These are phyloP conservation scores for Sturnira hondurensis DNA, from an alignment of 2,113 vertebrate species.

Conservation along the genomic window DNA sequence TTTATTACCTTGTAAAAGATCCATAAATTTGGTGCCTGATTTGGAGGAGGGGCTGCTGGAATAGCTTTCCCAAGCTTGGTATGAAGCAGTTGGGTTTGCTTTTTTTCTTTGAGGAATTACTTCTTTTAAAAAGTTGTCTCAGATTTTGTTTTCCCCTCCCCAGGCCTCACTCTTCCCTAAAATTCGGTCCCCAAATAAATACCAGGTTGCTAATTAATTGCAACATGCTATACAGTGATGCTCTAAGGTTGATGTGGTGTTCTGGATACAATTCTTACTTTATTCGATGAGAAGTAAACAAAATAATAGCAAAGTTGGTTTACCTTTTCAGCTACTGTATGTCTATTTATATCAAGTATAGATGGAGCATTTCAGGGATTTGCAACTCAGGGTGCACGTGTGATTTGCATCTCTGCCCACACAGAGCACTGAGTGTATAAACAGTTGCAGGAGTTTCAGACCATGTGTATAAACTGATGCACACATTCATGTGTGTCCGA, in stretches of 20 bases:
- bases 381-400: not conserved
- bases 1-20: constrained; percentile 86
- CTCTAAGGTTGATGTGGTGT: not conserved
- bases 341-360: constrained; percentile 4
- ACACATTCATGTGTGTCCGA: constrained; percentile 28
- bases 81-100: constrained; percentile 56
- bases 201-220: constrained; percentile 58
- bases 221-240: not conserved
- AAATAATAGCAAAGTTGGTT: not conserved
- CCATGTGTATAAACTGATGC: not conserved
- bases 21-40: constrained; percentile 83
- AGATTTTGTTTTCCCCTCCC: constrained; percentile 49
- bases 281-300: constrained; percentile 45
- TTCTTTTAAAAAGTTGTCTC: constrained; percentile 61
- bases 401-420: constrained; percentile 24
- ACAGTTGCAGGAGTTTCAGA: constrained; percentile 3
- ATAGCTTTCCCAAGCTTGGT: constrained; percentile 75
- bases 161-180: constrained; percentile 28
- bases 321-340: constrained; percentile 35
- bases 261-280: constrained; percentile 31
- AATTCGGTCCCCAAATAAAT: constrained; percentile 37
- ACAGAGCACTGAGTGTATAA: not conserved
- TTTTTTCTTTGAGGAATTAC: constrained; percentile 56
- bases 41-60: constrained; percentile 76
- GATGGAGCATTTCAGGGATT: constrained; percentile 17